These are phyloP conservation scores for Pygmarrhopalites habei DNA, from an alignment of 1,140 invertebrate species.

Conservation along the genomic window DNA sequence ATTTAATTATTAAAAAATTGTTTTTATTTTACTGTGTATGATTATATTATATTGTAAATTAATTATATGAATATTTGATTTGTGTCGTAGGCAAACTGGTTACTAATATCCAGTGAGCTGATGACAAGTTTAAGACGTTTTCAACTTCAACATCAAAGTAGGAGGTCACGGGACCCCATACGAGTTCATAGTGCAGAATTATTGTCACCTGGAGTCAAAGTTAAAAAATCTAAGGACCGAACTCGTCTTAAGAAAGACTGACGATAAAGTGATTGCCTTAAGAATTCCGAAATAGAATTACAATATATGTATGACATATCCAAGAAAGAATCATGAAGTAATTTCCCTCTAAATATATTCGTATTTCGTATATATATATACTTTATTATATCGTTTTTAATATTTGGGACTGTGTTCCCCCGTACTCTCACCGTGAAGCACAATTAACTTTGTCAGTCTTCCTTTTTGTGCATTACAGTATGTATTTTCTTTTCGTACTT, in stretches of 20 bases:
- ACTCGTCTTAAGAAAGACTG: not conserved
- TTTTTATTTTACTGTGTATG: not conserved
- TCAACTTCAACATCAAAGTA: constrained; percentile 51
- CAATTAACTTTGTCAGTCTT: no score
- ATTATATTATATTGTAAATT: not conserved
- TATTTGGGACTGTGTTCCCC: no score
- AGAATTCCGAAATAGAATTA: no score
- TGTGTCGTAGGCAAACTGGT: constrained; percentile 65
- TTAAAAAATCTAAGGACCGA: not conserved
- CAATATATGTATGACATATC: no score
- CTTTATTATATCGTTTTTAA: no score
- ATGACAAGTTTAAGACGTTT: constrained; percentile 73
- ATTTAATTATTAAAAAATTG: not conserved
- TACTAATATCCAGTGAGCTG: constrained; percentile 75
- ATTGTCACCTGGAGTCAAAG: not conserved
- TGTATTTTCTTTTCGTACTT: no score
- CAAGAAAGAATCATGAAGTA: no score
- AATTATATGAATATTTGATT: constrained; percentile 15
- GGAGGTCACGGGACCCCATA: not conserved
- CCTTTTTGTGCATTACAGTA: no score
- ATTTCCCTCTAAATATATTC: no score
- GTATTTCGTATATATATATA: no score
- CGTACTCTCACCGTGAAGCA: no score
- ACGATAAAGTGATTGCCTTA: no score
- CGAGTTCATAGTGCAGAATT: not conserved